Base-by-base conservation (phyloP, 2,888 invertebrate genomes). In the Calliphora vomitoria region DNA sequence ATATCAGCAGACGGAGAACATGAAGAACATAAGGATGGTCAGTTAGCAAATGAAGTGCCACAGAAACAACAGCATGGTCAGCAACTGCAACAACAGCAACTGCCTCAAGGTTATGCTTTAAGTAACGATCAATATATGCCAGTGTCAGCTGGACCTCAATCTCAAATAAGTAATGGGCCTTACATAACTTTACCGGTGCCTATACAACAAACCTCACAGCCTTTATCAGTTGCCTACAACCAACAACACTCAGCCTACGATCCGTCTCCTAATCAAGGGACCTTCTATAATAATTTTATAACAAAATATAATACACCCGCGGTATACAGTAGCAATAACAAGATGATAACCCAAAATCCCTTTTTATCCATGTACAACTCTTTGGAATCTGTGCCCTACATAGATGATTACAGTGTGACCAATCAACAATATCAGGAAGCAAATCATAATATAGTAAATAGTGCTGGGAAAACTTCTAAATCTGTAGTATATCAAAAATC, bases 1-100 rank as follows among this genome's bases (percentile, higher is more conserved):
- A 90, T 93, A 4, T 20, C 87, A 10, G 82, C 89, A 0, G 89
- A n/a, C 8, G 86, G 78, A 8, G 84, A 64, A 64, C 35, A 20
- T 20, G 81, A 66, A 53, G 72, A 69, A n/a, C 25, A 38, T 38
- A 55, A 78, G 18, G 31, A 15, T 0, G 31, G 44, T 44, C 13
- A 62, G 20, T 1, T 18, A 35, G 25, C 15, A 13, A 55, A 8
- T 18, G 60, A 68, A 3, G 38, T 18, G 8, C 88, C 90, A 53
- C 10, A 89, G 11, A 25, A 25, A 25, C 31, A 25, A 3, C 58
- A 72, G 0, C 25, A 78, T 5, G 4, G 55, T 2, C 62, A 60
- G 58, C 74, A 60, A 8, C 68, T 50, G 8, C 11, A 1, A 25
- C 60, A 44, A 69, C 68, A 44, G 58, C 60, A 55, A 31, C 11